These are phyloP conservation scores for Scelioninae gen. 1 DNA, from an alignment of 2,888 invertebrate species.

Conservation along the genomic window DNA sequence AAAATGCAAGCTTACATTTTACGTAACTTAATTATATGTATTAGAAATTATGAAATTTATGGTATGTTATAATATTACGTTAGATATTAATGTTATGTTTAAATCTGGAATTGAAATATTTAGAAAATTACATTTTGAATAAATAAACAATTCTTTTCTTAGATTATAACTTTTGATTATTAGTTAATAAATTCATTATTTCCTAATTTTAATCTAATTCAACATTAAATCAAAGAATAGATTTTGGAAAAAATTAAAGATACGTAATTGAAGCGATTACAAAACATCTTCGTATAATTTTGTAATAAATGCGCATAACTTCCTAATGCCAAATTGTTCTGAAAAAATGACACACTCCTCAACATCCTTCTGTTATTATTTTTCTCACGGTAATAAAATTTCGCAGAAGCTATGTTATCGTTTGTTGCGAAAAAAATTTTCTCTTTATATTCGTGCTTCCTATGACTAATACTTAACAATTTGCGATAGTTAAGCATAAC, in stretches of 20 bases:
- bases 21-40: neutral
- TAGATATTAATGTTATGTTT: no score
- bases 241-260: neutral
- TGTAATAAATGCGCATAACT: constrained; percentile 3
- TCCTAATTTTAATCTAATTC: no score
- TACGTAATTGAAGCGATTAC: neutral
- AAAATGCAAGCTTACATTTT: no score
- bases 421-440: constrained; percentile 17
- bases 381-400: constrained; percentile 15
- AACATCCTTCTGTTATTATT: constrained; percentile 8
- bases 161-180: no score
- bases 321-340: constrained; percentile 1
- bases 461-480: constrained; percentile 26
- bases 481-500: constrained; percentile 19
- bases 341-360: constrained; percentile 9
- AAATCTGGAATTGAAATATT: no score
- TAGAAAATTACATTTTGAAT: no score
- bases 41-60: constrained; percentile 3
- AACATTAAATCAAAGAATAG: no score
- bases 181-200: no score
- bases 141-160: no score
- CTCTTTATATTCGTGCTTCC: constrained; percentile 26
- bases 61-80: neutral
- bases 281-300: constrained; percentile 5
- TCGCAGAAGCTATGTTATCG: constrained; percentile 5